Evolutionary conservation across 2,113 vertebrate genomes (phyloP).

Genomic region (Chlorocebus sabaeus): DNA sequence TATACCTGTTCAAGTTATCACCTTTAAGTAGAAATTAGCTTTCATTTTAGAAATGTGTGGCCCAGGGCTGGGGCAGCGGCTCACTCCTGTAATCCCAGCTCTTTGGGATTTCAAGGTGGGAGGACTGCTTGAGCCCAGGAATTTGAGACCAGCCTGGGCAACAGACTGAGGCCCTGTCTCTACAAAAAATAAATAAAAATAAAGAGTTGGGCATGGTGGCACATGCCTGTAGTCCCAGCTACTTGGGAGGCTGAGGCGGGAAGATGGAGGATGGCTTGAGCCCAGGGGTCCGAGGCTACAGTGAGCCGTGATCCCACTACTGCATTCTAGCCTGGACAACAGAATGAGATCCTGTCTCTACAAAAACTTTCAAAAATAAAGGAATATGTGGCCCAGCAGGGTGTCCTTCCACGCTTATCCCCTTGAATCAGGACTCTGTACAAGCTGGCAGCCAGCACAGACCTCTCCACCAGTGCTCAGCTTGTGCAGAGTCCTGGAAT

Average conservation of each 20-base stretch:
- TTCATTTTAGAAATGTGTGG: not conserved
- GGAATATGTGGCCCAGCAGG: not conserved
- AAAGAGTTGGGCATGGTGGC: not conserved
- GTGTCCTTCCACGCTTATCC: fast-evolving
- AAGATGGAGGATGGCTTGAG: no score
- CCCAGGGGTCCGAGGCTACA: not conserved
- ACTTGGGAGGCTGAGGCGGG: not conserved
- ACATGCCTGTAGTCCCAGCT: not conserved
- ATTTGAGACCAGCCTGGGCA: not conserved
- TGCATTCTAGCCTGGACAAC: not conserved
- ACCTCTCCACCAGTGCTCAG: not conserved
- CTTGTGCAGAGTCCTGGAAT: not conserved
- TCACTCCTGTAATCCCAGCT: not conserved
- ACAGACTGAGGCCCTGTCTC: not conserved
- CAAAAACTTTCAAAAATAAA: not conserved
- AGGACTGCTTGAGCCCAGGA: not conserved
- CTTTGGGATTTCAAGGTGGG: not conserved
- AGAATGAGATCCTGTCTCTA: not conserved
- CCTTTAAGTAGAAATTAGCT: not conserved
- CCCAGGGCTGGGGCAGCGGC: not conserved
- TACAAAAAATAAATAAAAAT: not conserved
- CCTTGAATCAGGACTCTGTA: no score
- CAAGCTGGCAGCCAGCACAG: no score
- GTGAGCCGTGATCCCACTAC: not conserved
- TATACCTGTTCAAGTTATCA: fast-evolving